These are phyloP conservation scores for Pontoporia blainvillei DNA, from an alignment of 2,113 vertebrate species.

Conservation along the genomic window DNA sequence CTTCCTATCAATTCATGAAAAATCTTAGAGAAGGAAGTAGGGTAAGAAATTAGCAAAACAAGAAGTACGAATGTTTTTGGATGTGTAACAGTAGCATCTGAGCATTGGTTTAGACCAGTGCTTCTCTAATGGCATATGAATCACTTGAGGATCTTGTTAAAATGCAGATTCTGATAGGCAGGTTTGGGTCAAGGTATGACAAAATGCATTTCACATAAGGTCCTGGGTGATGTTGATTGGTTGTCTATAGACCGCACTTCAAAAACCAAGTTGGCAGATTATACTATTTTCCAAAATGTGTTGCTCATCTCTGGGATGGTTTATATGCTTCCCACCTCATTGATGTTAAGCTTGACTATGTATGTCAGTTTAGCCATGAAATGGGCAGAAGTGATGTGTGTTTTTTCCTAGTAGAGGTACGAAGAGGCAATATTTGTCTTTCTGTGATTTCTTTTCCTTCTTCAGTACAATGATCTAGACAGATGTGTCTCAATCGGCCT, in stretches of 20 bases:
- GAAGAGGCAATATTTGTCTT: not conserved
- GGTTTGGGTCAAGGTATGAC: not conserved
- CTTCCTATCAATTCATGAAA: constrained; percentile 1
- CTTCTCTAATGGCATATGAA: not conserved
- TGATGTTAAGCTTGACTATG: not conserved
- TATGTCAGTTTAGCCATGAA: not conserved
- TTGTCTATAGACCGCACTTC: not conserved
- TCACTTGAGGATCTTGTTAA: not conserved
- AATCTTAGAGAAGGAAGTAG: not conserved
- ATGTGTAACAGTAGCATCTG: not conserved
- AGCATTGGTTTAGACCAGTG: not conserved
- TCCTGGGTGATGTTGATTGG: fast-evolving
- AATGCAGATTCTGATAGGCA: not conserved
- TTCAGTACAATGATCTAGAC: not conserved
- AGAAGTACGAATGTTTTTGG: not conserved
- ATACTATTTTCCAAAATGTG: not conserved
- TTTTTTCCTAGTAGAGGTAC: not conserved
- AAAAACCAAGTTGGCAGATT: not conserved
- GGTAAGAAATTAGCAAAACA: not conserved
- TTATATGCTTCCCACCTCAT: not conserved
- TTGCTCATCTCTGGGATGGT: not conserved
- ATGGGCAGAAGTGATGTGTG: not conserved
- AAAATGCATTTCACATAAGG: not conserved
- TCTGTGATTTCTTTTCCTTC: not conserved
- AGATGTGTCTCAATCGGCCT: not conserved